phyloP scores from a whole-genome alignment of 2,888 invertebrate genomes.

The Acanthosepion pharaonis region DNA sequence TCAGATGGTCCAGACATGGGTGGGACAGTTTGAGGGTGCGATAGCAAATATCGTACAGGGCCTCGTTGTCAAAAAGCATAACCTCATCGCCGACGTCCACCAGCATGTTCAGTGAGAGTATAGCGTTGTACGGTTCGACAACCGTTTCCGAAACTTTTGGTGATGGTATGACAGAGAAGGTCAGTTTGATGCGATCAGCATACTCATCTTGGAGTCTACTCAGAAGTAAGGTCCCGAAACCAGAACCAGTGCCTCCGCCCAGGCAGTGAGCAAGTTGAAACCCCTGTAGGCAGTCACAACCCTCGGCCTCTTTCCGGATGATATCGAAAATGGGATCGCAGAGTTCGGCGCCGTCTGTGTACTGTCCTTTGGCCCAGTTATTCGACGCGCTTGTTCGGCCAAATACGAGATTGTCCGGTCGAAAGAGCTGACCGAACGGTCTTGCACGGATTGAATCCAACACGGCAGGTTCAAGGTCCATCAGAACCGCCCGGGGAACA shows the following conservation, averaged over 20 bases:
- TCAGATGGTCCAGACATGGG: neutral
- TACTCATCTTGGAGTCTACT: neutral
- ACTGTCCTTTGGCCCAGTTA: constrained; percentile 41
- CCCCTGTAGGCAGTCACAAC: constrained; percentile 36
- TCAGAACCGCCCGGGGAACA: neutral
- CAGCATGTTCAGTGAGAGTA: neutral
- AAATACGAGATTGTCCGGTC: constrained; percentile 35
- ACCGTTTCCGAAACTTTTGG: constrained; percentile 42
- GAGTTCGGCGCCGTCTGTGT: neutral
- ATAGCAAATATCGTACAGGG: neutral
- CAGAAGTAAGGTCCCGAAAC: neutral
- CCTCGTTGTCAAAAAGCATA: constrained; percentile 38
- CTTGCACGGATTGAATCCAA: neutral
- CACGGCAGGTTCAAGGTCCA: constrained; percentile 24
- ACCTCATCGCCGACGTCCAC: neutral
- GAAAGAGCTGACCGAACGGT: constrained; percentile 69
- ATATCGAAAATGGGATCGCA: neutral
- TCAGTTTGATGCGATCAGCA: neutral
- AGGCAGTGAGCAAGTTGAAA: constrained; percentile 37
- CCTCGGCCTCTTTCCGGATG: constrained; percentile 25
- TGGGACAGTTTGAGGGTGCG: neutral
- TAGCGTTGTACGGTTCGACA: constrained; percentile 43
- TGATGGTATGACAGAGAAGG: constrained; percentile 13
- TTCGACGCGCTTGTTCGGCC: neutral
- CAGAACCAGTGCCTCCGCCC: neutral